phyloP scores from a whole-genome alignment of 2,888 invertebrate species.

The Macrophya annulata region DNA sequence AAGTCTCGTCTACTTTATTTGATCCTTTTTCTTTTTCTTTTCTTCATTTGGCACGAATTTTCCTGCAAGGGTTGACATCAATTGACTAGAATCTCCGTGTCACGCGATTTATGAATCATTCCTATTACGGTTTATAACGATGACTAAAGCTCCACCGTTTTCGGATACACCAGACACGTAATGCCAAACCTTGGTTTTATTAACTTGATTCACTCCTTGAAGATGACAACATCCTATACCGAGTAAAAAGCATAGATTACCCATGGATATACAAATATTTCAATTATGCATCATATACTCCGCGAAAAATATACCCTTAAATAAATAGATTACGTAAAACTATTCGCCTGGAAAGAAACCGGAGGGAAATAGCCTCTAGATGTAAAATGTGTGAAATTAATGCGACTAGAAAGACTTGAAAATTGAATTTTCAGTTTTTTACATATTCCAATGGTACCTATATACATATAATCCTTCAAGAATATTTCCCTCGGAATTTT shows the following conservation, averaged over 20 bases:
- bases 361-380: neutral
- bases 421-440: too few relatives aligned
- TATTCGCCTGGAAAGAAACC: neutral
- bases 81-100: constrained; percentile 3
- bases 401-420: neutral
- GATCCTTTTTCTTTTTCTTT: neutral
- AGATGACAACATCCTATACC: neutral
- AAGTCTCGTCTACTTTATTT: constrained; percentile 29
- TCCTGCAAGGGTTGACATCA: constrained; percentile 26
- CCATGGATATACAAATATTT: neutral
- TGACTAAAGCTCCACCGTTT: constrained; percentile 12
- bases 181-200: neutral
- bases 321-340: too few relatives aligned
- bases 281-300: too few relatives aligned
- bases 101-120: constrained; percentile 38
- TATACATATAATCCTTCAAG: too few relatives aligned
- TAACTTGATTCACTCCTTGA: neutral
- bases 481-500: too few relatives aligned
- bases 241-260: neutral
- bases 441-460: too few relatives aligned
- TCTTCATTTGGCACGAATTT: constrained; percentile 20
- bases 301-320: too few relatives aligned
- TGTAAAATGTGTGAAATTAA: neutral
- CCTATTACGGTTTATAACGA: neutral
- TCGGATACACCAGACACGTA: neutral